phyloP scores from a whole-genome alignment of 2,888 invertebrate genomes.

The Drosophila barbarae region DNA sequence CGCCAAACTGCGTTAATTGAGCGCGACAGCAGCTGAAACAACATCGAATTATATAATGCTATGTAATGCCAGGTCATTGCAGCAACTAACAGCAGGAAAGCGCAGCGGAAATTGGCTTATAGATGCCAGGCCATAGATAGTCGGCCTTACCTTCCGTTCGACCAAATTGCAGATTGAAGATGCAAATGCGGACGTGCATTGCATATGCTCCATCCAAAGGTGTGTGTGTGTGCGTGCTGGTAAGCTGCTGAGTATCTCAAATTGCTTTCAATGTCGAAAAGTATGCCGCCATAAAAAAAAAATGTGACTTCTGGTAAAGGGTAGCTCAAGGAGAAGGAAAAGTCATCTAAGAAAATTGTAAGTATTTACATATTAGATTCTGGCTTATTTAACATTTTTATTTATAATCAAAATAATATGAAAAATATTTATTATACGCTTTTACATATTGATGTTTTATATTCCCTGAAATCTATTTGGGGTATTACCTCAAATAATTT shows the following conservation, averaged over 20 bases:
- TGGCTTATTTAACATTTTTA: too few species aligned
- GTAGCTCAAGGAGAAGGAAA: background rate
- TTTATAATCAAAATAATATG: too few species aligned
- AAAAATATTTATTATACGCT: too few species aligned
- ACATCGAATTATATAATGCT: slow-evolving; percentile 15
- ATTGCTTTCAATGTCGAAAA: slow-evolving; percentile 54
- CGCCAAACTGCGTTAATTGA: slow-evolving; percentile 62
- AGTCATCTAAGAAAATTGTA: background rate
- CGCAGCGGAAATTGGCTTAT: slow-evolving; percentile 63
- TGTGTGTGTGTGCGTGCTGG: slow-evolving; percentile 39
- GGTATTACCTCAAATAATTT: background rate
- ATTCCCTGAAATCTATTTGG: background rate
- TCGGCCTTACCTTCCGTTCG: slow-evolving; percentile 41
- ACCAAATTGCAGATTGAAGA: slow-evolving; percentile 67
- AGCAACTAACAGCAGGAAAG: slow-evolving; percentile 6
- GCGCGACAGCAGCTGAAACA: slow-evolving; percentile 44
- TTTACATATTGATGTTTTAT: too few species aligned
- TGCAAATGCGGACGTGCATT: slow-evolving; percentile 67
- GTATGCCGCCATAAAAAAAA: slow-evolving; percentile 14
- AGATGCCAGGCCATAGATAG: slow-evolving; percentile 63
- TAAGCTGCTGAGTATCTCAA: slow-evolving; percentile 55
- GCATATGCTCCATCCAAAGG: slow-evolving; percentile 62
- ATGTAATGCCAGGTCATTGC: slow-evolving; percentile 8
- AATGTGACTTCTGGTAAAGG: slow-evolving; percentile 2
- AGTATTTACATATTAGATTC: background rate